Conservation (phyloP, 1,140 invertebrate species). For the Achroia grisella region DNA sequence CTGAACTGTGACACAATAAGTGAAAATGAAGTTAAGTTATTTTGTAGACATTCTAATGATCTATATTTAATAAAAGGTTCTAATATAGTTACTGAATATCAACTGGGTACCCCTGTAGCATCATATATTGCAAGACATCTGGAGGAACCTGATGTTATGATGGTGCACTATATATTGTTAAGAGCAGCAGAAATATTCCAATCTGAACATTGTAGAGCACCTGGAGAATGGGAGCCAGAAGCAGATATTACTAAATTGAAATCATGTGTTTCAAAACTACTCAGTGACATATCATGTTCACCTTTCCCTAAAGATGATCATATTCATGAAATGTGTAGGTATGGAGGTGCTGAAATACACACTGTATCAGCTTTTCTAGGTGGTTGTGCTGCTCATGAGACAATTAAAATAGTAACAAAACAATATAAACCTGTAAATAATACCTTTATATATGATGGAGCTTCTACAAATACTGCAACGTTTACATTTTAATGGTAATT, state of each 20-base stretch:
- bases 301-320: constrained; percentile 92
- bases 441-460: constrained; percentile 96
- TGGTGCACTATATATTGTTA: constrained; percentile 93
- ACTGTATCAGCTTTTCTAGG: constrained; percentile 95
- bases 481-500: constrained; percentile 80
- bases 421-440: constrained; percentile 98
- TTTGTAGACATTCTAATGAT: constrained; percentile 89
- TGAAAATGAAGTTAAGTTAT: constrained; percentile 86
- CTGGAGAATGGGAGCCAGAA: constrained; percentile 93
- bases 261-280: constrained; percentile 83
- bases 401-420: constrained; percentile 96
- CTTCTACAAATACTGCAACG: constrained; percentile 88
- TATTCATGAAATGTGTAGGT: constrained; percentile 95
- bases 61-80: constrained; percentile 87
- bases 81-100: constrained; percentile 86
- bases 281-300: constrained; percentile 89
- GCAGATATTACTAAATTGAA: constrained; percentile 92
- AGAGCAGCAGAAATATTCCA: constrained; percentile 93
- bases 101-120: constrained; percentile 51
- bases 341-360: constrained; percentile 95
- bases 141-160: constrained; percentile 85
- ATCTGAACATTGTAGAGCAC: constrained; percentile 90
- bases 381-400: constrained; percentile 95
- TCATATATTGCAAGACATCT: constrained; percentile 61
- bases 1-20: constrained; percentile 83